Conservation (phyloP, 2,888 invertebrate species). For the Creontiades dilutus region DNA sequence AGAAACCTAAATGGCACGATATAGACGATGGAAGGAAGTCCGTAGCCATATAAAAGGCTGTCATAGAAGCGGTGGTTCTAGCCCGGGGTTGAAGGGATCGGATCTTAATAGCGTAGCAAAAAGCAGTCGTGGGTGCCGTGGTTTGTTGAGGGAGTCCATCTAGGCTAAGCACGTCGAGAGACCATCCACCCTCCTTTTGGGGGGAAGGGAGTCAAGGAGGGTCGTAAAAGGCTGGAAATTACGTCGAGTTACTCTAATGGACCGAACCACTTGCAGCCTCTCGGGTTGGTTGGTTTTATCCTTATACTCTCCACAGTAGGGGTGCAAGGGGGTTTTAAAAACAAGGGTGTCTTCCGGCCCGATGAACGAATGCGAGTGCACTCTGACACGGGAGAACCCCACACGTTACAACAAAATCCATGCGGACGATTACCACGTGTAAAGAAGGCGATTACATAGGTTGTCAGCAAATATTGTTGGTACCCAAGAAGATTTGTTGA, state of each 20-base stretch:
- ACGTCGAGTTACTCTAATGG: constrained; percentile 48
- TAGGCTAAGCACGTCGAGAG: not conserved
- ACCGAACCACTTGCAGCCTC: constrained; percentile 34
- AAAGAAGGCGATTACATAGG: too few species aligned
- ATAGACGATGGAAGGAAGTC: not conserved
- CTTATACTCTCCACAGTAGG: not conserved
- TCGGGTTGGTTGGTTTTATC: not conserved
- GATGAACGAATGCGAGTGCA: too few species aligned
- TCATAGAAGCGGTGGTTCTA: not conserved
- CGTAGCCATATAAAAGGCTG: not conserved
- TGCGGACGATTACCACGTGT: too few species aligned
- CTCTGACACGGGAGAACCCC: too few species aligned
- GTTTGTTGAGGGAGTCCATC: constrained; percentile 15
- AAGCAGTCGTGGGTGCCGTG: not conserved
- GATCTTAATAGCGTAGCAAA: not conserved
- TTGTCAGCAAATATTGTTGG: too few species aligned
- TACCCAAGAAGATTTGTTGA: too few species aligned
- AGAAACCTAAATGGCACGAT: not conserved
- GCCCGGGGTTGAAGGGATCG: not conserved
- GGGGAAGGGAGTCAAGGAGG: not conserved
- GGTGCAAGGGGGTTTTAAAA: not conserved
- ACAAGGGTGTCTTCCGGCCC: not conserved
- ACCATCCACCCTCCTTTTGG: not conserved
- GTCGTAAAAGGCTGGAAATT: constrained; percentile 40
- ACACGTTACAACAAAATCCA: too few species aligned